Percentiles rank a stretch among this genome's conserved stretches.
Conservation (phyloP, 1,140 invertebrate genomes). For the Ostrea denselamellosa region DNA sequence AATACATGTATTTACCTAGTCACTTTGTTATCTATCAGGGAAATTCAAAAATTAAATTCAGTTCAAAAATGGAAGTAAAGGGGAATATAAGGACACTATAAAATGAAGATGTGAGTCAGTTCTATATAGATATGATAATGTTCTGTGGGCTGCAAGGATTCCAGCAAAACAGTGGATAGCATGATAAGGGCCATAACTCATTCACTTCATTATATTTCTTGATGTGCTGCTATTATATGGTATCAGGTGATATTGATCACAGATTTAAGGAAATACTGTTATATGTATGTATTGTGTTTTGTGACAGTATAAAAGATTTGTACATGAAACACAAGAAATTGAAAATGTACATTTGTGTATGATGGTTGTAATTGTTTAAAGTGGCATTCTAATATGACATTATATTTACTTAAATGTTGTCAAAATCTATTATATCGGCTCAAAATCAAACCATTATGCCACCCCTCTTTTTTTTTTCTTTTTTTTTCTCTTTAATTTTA, state of each 20-base stretch:
- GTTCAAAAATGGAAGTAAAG: background rate
- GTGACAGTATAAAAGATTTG: background rate
- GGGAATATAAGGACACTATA: no score
- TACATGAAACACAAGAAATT: background rate
- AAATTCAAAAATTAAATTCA: background rate
- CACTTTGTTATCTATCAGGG: background rate
- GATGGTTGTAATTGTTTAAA: background rate
- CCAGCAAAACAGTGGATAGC: background rate
- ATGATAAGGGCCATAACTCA: background rate
- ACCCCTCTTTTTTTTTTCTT: no score
- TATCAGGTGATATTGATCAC: background rate
- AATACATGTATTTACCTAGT: background rate
- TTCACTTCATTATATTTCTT: background rate
- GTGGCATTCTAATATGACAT: background rate
- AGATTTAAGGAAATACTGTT: background rate
- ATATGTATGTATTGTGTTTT: background rate
- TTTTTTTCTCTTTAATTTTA: no score
- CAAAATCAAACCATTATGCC: background rate
- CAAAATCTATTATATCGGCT: background rate
- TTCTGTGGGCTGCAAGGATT: no score
- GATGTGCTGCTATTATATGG: background rate
- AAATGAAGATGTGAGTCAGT: background rate
- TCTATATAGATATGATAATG: no score
- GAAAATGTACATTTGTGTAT: background rate
- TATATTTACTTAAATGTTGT: background rate